Percentiles rank a stretch among this genome's conserved stretches.
Conservation (phyloP, 2,113 vertebrate genomes). For the Chinchilla lanigera region DNA sequence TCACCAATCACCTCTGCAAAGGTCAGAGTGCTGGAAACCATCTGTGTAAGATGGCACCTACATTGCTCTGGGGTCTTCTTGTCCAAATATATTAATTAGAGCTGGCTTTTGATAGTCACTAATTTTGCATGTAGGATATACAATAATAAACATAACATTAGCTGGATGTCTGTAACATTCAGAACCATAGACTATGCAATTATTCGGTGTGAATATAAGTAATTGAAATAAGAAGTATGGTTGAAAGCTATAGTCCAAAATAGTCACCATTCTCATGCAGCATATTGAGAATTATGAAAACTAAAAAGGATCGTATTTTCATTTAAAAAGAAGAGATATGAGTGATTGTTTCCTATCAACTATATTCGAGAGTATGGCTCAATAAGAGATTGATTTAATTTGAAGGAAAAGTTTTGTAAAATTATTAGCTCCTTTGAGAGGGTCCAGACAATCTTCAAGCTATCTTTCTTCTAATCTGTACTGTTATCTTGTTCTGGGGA, state of each 20-base stretch:
- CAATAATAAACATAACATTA: background rate
- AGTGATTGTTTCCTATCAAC: conserved; percentile 58
- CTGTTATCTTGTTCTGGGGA: background rate
- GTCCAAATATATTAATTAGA: background rate
- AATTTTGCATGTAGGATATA: background rate
- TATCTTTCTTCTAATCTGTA: background rate
- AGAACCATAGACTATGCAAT: background rate
- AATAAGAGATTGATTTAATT: conserved; percentile 68
- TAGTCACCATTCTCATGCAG: background rate
- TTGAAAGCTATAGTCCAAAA: background rate
- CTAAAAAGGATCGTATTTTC: background rate
- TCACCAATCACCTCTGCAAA: background rate
- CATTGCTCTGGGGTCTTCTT: background rate
- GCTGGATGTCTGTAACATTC: background rate
- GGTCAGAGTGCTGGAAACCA: background rate
- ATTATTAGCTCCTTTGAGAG: conserved; percentile 14
- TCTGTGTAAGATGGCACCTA: background rate
- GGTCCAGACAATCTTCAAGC: conserved; percentile 37
- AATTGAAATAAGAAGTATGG: background rate
- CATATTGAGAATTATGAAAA: background rate
- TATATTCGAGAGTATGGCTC: conserved; percentile 37
- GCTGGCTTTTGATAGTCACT: background rate
- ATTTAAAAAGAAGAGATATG: conserved; percentile 29
- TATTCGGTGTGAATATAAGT: background rate
- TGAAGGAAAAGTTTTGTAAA: background rate